Evolutionary conservation across 2,797 vertebrate genomes (phyloP).

Genomic region (Lacerta bilineata): DNA sequence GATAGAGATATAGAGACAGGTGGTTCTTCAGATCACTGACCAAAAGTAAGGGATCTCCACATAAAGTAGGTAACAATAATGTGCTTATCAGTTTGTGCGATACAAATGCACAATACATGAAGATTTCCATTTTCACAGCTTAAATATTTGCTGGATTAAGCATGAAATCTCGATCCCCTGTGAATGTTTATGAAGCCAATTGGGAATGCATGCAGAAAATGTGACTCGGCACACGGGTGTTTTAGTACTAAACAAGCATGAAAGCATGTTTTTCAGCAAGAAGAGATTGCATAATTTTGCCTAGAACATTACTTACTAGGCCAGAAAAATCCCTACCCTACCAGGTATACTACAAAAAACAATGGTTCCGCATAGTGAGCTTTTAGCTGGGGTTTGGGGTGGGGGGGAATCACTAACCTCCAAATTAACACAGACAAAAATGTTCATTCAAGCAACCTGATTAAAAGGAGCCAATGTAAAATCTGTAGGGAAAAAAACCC

Average conservation of each 20-base stretch:
- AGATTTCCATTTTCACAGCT: slow-evolving; percentile 52
- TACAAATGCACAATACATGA: background rate
- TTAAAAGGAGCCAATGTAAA: background rate
- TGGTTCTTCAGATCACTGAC: background rate
- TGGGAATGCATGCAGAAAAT: slow-evolving; percentile 64
- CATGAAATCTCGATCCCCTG: slow-evolving; percentile 10
- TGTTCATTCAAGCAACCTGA: background rate
- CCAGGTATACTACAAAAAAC: background rate
- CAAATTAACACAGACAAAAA: background rate
- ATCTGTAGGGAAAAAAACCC: background rate
- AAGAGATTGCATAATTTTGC: background rate
- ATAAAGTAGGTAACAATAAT: slow-evolving; percentile 46
- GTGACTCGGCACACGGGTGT: background rate
- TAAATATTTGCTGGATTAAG: slow-evolving; percentile 56
- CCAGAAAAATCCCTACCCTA: background rate
- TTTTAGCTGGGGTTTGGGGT: background rate
- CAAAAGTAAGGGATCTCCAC: slow-evolving; percentile 31
- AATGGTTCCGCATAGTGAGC: background rate
- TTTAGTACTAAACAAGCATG: slow-evolving; percentile 36
- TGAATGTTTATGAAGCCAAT: slow-evolving; percentile 57
- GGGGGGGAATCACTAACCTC: background rate
- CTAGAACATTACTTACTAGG: slow-evolving; percentile 4
- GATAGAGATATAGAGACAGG: too few species aligned
- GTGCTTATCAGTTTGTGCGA: slow-evolving; percentile 42
- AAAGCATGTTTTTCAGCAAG: slow-evolving; percentile 8